Evolutionary conservation across 2,797 vertebrate species (phyloP).

Genomic region (Gadopsis marmoratus): DNA sequence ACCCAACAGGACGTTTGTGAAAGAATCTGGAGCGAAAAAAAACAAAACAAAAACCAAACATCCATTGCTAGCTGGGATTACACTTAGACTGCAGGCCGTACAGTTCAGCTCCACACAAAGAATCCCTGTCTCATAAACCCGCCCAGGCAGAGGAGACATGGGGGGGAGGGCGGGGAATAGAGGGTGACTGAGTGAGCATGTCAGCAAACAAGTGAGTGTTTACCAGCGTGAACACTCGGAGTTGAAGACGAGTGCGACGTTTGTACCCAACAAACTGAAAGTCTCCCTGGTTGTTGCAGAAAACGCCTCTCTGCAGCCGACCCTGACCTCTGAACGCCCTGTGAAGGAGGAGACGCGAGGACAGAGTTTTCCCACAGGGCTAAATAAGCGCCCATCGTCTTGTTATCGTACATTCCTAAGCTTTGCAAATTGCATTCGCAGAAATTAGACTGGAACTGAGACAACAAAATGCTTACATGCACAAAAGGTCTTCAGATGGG

Average conservation of each 20-base stretch:
- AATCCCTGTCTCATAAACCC: conserved; percentile 77
- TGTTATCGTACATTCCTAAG: conserved; percentile 28
- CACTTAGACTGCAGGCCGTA: conserved; percentile 62
- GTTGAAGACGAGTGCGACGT: conserved; percentile 15
- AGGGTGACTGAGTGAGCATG: conserved; percentile 34
- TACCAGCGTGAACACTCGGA: conserved; percentile 41
- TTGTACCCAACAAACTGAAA: conserved; percentile 5
- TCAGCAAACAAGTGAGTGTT: conserved; percentile 61
- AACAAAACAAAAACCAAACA: too few relatives aligned
- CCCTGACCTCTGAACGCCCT: conserved; percentile 49
- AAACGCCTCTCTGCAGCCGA: conserved; percentile 6
- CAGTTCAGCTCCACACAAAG: conserved; percentile 77
- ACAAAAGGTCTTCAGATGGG: conserved; percentile 21
- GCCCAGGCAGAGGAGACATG: conserved; percentile 67
- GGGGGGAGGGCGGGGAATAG: conserved; percentile 18
- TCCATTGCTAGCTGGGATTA: conserved; percentile 59
- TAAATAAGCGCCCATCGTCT: conserved; percentile 22
- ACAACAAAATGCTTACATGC: conserved; percentile 21
- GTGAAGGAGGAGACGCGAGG: not conserved
- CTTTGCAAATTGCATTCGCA: conserved; percentile 38
- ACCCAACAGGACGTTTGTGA: conserved; percentile 48
- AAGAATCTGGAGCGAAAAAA: conserved; percentile 49
- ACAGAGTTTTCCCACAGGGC: conserved; percentile 24
- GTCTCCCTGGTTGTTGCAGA: conserved; percentile 15
- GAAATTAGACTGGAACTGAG: conserved; percentile 15